A percentile compares a stretch with the other conserved stretches of the same genome.
These are phyloP conservation scores for Drosophila phalerata DNA, from an alignment of 2,888 invertebrate genomes.

Conservation along the genomic window DNA sequence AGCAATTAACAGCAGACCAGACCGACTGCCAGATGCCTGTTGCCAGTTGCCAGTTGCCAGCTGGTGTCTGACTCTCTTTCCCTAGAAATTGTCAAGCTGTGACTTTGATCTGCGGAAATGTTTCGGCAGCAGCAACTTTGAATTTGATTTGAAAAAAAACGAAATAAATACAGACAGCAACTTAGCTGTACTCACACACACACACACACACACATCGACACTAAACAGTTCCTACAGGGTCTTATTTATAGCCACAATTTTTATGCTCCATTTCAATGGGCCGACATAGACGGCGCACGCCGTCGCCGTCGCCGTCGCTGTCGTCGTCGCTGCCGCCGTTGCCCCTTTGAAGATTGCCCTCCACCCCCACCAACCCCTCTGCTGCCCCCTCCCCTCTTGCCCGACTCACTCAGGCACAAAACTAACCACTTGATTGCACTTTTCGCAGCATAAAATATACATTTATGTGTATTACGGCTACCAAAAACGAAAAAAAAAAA, in stretches of 20 bases:
- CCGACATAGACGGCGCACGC: slow-evolving; percentile 62
- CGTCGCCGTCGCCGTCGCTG: slow-evolving; percentile 26
- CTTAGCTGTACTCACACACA: background rate
- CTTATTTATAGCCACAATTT: slow-evolving; percentile 79
- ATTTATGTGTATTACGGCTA: slow-evolving; percentile 58
- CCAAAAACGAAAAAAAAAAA: slow-evolving; percentile 23
- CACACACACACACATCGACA: slow-evolving; percentile 25
- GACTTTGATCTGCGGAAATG: slow-evolving; percentile 81
- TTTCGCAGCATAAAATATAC: slow-evolving; percentile 80
- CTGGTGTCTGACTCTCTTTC: slow-evolving; percentile 44
- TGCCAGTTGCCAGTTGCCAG: slow-evolving; percentile 3
- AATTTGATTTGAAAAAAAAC: slow-evolving; percentile 71
- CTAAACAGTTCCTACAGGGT: slow-evolving; percentile 58
- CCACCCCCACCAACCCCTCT: slow-evolving; percentile 2
- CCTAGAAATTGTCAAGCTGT: slow-evolving; percentile 78
- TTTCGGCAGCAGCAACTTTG: slow-evolving; percentile 73
- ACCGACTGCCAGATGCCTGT: slow-evolving; percentile 26
- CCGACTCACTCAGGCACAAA: slow-evolving; percentile 11
- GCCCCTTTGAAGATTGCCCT: slow-evolving; percentile 75
- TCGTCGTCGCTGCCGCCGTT: slow-evolving; percentile 40
- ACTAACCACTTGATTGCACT: slow-evolving; percentile 79
- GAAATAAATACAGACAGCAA: slow-evolving; percentile 3
- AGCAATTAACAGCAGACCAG: slow-evolving; percentile 73
- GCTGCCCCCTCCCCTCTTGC: slow-evolving; percentile 5
- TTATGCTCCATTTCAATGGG: slow-evolving; percentile 80